These are phyloP conservation scores for Corythornis madagascariensis DNA, from an alignment of 2,113 vertebrate species.

Conservation along the genomic window DNA sequence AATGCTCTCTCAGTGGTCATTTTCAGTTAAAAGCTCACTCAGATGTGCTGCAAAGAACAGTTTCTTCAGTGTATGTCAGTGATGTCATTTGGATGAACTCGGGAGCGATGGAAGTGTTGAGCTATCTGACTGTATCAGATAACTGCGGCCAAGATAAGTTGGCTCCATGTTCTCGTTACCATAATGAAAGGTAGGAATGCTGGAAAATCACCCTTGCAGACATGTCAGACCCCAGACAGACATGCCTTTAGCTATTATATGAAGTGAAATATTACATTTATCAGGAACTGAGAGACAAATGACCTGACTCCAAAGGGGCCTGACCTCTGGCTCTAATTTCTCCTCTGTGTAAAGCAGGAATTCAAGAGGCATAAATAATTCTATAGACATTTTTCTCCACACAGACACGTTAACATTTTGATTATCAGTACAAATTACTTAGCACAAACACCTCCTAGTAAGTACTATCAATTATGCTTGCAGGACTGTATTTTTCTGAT, in stretches of 20 bases:
- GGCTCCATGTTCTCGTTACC: slow-evolving; percentile 7
- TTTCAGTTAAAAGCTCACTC: not conserved
- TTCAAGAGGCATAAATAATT: not conserved
- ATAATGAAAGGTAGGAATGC: slow-evolving; percentile 40
- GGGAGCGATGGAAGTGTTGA: slow-evolving; percentile 3
- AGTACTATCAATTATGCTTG: not conserved
- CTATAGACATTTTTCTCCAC: not conserved
- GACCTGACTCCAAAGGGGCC: not conserved
- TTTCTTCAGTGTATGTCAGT: not conserved
- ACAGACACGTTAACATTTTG: not conserved
- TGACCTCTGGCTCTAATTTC: not conserved
- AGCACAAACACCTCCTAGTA: not conserved
- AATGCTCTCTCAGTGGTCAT: not conserved
- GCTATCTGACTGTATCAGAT: slow-evolving; percentile 32
- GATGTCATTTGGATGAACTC: slow-evolving; percentile 41
- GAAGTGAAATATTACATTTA: slow-evolving; percentile 22
- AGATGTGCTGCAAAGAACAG: not conserved
- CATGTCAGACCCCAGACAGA: slow-evolving; percentile 17
- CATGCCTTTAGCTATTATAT: not conserved
- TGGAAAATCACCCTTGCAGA: slow-evolving; percentile 43
- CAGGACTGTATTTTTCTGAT: not conserved
- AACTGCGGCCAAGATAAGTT: slow-evolving; percentile 40
- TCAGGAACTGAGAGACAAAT: slow-evolving; percentile 19
- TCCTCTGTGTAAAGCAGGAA: not conserved
- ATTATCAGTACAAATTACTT: not conserved